Evolutionary conservation across 2,113 vertebrate species (phyloP).

Genomic region (Gallinago paraguaiae): DNA sequence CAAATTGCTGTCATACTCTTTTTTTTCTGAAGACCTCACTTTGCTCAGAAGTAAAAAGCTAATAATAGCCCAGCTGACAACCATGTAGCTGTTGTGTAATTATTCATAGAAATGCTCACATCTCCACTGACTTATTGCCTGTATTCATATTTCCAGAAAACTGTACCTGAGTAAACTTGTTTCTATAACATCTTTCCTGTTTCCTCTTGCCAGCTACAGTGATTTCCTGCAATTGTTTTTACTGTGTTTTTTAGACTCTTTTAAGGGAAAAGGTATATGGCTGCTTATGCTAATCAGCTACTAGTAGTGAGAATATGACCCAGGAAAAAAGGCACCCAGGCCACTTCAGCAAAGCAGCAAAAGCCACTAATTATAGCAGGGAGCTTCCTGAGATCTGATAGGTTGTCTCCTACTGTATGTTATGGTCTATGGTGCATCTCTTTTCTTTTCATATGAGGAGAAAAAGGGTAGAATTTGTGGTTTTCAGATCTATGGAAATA

Average conservation of each 20-base stretch:
- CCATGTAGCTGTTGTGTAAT: not conserved
- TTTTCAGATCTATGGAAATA: not conserved
- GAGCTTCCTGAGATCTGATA: not conserved
- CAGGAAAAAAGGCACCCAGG: not conserved
- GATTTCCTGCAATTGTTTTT: not conserved
- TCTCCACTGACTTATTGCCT: not conserved
- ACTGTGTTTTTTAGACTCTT: not conserved
- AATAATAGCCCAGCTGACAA: not conserved
- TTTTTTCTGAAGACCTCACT: not conserved
- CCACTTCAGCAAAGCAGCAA: not conserved
- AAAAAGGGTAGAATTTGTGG: not conserved
- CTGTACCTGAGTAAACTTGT: not conserved
- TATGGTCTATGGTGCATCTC: not conserved
- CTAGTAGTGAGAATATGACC: not conserved
- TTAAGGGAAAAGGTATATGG: not conserved
- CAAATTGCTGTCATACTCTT: not conserved
- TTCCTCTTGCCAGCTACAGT: not conserved
- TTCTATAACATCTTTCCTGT: not conserved
- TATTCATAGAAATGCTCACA: not conserved
- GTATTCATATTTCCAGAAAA: not conserved
- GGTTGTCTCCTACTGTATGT: not conserved
- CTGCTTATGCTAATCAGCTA: not conserved
- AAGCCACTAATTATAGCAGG: not conserved
- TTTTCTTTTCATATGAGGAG: not conserved
- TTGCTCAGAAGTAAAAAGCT: not conserved